Base-by-base conservation (phyloP, 2,113 vertebrate species). In the Sorex fumeus region DNA sequence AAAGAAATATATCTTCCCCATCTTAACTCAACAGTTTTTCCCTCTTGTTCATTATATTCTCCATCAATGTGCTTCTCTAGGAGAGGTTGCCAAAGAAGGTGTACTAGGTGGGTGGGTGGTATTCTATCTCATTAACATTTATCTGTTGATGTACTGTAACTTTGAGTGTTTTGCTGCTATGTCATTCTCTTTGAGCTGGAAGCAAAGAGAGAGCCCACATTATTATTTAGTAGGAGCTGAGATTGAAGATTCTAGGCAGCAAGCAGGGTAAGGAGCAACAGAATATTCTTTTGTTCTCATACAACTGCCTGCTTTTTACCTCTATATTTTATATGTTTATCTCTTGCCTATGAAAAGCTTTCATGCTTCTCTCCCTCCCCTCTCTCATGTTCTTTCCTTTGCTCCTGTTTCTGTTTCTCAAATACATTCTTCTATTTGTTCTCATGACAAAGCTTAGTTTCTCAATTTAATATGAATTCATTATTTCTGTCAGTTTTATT, bases 121-220 rank as follows among this genome's bases (percentile, higher is more conserved):
- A 85, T 84, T 87, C 67, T 18, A 18, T 84, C 78, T 82, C 84
- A 86, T 90, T 82, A 94, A 91, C 85, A 88, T 93, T 93, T 72
- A 92, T 93, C 80, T 93, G 28, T 85, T 70, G 70, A 82, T 92
- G 34, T 88, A 83, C 75, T 83, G 5, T 94, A 91, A 92, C 82
- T 93, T 80, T 84, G 70, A 92, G 32, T 86, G 60, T 94, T 93
- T 94, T 94, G 67, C 86, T 95, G 16, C n/a, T 95, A 95, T 94
- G 86, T 88, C 72, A 95, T 94, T 95, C 87, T 90, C 87, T 97
- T 96, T 95, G 92, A 96, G 78, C 75, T 94, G 32, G 40, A 43
- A 91, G 88, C 70, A 94, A 96, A 95, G 90, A 95, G 90, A 95
- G 4, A 90, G 36, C 45, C 70, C 75, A 91, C 70, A 90, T 93